Percentiles rank a stretch among this genome's conserved stretches.
These are phyloP conservation scores for Acropternis orthonyx DNA, from an alignment of 2,797 vertebrate genomes.

Conservation along the genomic window DNA sequence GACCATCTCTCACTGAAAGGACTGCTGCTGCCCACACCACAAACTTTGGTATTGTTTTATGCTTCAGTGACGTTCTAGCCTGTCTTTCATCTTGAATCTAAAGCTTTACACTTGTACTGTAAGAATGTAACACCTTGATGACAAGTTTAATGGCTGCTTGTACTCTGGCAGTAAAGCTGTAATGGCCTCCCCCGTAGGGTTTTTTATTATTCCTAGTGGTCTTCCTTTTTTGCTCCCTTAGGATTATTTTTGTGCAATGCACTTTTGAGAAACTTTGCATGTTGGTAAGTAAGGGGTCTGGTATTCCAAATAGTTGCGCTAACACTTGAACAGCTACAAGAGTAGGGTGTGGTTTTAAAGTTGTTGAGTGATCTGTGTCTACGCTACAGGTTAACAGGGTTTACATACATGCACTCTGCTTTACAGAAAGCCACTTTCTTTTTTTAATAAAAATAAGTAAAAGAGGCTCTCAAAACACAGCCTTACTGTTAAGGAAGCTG, in stretches of 20 bases:
- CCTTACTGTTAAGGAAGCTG: not conserved
- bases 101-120: not conserved
- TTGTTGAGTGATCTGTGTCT: too few relatives aligned
- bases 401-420: not conserved
- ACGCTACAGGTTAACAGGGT: not conserved
- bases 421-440: not conserved
- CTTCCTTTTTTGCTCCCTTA: not conserved
- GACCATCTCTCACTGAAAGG: not conserved
- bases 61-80: not conserved
- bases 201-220: not conserved
- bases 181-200: not conserved
- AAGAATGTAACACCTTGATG: not conserved
- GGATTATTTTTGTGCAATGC: not conserved
- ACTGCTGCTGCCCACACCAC: not conserved
- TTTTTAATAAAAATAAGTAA: not conserved
- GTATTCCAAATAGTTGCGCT: not conserved
- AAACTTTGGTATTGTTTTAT: not conserved
- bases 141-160: not conserved
- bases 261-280: not conserved
- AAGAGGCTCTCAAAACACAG: not conserved
- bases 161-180: conserved; percentile 47
- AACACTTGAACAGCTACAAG: not conserved
- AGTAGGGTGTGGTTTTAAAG: not conserved
- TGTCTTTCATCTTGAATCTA: not conserved
- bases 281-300: not conserved